Conservation (phyloP, 1,140 invertebrate genomes). For the Akabosia matsudoensis region DNA sequence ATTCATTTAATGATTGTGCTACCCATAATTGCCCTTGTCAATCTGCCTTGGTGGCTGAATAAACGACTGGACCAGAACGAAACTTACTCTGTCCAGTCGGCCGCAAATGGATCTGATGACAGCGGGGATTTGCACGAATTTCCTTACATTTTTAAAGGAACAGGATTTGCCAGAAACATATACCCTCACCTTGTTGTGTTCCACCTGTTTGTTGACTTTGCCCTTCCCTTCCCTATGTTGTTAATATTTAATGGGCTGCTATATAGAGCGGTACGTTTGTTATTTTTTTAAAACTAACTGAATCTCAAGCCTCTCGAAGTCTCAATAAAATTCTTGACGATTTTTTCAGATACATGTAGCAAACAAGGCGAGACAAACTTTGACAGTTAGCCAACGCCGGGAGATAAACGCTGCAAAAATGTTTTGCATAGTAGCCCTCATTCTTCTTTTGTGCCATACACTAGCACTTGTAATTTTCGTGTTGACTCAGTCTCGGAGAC, state of each 20-base stretch:
- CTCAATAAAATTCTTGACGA: background rate
- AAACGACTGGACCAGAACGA: background rate
- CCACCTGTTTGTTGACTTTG: slow-evolving; percentile 6
- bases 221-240: background rate
- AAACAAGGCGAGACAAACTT: background rate
- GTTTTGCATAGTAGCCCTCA: background rate
- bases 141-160: background rate
- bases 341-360: background rate
- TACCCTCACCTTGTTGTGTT: background rate
- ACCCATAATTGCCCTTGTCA: background rate
- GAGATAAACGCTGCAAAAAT: slow-evolving; percentile 10
- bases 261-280: slow-evolving; percentile 2
- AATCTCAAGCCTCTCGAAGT: background rate
- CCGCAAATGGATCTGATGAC: background rate
- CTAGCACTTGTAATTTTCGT: background rate
- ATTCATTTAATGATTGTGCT: slow-evolving; percentile 15
- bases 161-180: background rate
- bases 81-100: background rate
- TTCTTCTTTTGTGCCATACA: slow-evolving; percentile 2
- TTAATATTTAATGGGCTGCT: slow-evolving; percentile 8
- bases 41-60: slow-evolving; percentile 4
- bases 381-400: background rate
- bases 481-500: background rate
- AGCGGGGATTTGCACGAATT: background rate
- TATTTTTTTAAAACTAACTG: background rate